These are phyloP conservation scores for Lasiurus borealis DNA, from an alignment of 2,113 vertebrate species.

Conservation along the genomic window DNA sequence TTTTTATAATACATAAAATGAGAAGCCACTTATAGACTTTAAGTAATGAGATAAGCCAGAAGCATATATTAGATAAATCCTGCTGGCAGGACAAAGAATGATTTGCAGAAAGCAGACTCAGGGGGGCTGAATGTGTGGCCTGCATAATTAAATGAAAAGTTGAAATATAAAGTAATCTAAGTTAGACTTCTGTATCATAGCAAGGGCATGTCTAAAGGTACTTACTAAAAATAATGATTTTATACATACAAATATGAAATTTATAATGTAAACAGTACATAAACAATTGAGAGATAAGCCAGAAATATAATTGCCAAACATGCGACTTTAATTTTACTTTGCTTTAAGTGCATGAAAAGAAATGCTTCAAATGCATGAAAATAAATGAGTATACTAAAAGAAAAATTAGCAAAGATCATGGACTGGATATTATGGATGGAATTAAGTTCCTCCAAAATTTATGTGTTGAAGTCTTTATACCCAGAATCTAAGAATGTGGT, in stretches of 20 bases:
- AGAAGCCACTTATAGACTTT: background rate
- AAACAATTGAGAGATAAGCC: conserved; percentile 1
- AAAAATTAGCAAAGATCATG: background rate
- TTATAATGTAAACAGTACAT: background rate
- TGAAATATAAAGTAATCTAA: background rate
- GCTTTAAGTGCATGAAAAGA: background rate
- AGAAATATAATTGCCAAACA: background rate
- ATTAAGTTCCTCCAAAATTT: background rate
- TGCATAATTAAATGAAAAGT: background rate
- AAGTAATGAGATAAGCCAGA: background rate
- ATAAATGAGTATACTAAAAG: background rate
- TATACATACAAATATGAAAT: background rate
- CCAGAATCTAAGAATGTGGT: background rate
- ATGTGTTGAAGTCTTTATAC: background rate
- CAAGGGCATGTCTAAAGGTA: background rate
- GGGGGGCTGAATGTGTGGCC: background rate
- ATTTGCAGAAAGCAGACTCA: background rate
- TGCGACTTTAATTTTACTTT: background rate
- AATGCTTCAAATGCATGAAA: background rate
- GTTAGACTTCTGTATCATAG: background rate
- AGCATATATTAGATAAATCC: background rate
- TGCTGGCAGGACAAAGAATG: background rate
- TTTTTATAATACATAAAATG: background rate
- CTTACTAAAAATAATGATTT: background rate
- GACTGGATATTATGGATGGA: background rate